Evolutionary conservation across 1,140 invertebrate species (phyloP).

Genomic region (Dinothrombium tinctorium): DNA sequence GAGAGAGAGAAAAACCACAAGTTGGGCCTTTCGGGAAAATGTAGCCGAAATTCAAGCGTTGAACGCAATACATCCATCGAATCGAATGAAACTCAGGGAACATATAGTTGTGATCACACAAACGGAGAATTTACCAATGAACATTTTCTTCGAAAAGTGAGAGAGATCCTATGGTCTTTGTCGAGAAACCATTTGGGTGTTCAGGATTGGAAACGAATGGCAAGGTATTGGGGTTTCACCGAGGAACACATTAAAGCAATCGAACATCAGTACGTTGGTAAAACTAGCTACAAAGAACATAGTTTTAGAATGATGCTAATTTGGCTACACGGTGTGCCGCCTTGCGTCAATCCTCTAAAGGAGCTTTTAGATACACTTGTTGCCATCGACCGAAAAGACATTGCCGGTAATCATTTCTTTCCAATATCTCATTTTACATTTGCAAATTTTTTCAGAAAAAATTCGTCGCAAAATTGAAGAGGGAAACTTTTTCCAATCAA

Average conservation of each 20-base stretch:
- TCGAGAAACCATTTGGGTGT: slow-evolving; percentile 38
- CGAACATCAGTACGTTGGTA: slow-evolving; percentile 49
- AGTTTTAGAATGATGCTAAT: slow-evolving; percentile 41
- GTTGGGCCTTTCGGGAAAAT: background rate
- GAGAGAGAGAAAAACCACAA: slow-evolving; percentile 16
- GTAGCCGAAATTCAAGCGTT: background rate
- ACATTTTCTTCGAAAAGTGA: slow-evolving; percentile 18
- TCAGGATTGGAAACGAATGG: slow-evolving; percentile 43
- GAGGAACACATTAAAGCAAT: slow-evolving; percentile 43
- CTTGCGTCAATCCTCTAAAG: slow-evolving; percentile 33
- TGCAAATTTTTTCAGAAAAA: slow-evolving; percentile 11
- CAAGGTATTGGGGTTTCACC: slow-evolving; percentile 41
- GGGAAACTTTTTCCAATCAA: background rate
- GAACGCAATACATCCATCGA: slow-evolving; percentile 1
- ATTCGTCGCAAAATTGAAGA: slow-evolving; percentile 16
- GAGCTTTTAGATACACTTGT: slow-evolving; percentile 38
- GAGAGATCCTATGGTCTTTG: slow-evolving; percentile 34
- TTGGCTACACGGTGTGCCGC: slow-evolving; percentile 36
- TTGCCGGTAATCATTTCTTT: slow-evolving; percentile 27
- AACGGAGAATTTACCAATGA: slow-evolving; percentile 1
- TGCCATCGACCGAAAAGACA: slow-evolving; percentile 30
- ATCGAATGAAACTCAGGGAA: slow-evolving; percentile 4
- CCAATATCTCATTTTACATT: background rate
- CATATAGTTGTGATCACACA: background rate
- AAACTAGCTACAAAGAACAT: slow-evolving; percentile 46